Evolutionary conservation across 2,888 invertebrate species (phyloP).

Genomic region (Dryococelus australis): DNA sequence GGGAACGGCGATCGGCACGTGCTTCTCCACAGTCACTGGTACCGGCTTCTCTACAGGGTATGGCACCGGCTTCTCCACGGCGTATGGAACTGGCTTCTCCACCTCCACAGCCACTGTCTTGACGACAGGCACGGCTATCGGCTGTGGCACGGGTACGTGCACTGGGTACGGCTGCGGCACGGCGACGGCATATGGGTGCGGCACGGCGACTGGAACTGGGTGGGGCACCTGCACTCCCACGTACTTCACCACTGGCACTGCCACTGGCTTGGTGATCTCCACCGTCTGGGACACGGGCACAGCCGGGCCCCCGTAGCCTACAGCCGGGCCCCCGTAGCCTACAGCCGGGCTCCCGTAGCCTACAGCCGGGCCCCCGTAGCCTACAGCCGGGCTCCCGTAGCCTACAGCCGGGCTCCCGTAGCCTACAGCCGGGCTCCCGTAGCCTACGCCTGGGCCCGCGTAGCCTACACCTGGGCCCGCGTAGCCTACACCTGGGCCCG

Average conservation of each 20-base stretch:
- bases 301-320: not conserved
- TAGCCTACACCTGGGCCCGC: constrained; percentile 30
- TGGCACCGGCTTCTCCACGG: constrained; percentile 43
- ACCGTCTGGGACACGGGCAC: constrained; percentile 36
- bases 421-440: not conserved
- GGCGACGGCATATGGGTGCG: constrained; percentile 42
- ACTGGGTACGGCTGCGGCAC: constrained; percentile 43
- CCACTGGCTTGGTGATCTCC: constrained; percentile 39
- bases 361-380: not conserved
- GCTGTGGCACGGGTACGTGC: constrained; percentile 41
- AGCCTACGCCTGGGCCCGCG: not conserved
- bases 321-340: constrained; percentile 31
- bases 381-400: not conserved
- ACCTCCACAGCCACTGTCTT: constrained; percentile 46
- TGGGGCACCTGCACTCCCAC: constrained; percentile 47
- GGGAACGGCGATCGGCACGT: constrained; percentile 42
- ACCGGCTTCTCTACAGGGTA: constrained; percentile 45
- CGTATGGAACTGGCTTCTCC: constrained; percentile 46
- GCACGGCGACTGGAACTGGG: constrained; percentile 38
- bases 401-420: not conserved
- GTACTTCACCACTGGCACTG: constrained; percentile 40
- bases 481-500: not conserved
- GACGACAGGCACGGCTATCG: constrained; percentile 46
- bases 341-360: constrained; percentile 4
- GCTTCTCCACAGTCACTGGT: constrained; percentile 45